Evolutionary conservation across 2,113 vertebrate genomes (phyloP).

Genomic region (Menura novaehollandiae): DNA sequence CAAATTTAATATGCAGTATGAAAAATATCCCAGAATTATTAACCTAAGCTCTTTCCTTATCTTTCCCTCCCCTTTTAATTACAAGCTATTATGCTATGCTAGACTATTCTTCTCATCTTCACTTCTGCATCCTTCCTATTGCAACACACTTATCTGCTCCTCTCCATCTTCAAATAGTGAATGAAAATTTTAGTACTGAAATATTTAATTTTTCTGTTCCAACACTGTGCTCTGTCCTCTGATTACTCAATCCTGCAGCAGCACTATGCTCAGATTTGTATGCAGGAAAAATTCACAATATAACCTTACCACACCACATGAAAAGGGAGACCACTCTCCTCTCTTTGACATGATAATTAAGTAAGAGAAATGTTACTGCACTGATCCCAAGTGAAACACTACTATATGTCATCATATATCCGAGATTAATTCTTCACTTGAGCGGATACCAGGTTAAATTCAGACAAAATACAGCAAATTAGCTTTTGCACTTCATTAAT

Average conservation of each 20-base stretch:
- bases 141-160: background rate
- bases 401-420: constrained; percentile 23
- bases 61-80: background rate
- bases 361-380: constrained; percentile 13
- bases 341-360: constrained; percentile 27
- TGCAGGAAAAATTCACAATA: background rate
- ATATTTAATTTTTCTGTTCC: background rate
- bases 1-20: background rate
- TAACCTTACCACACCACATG: background rate
- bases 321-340: constrained; percentile 10
- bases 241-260: background rate
- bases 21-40: background rate
- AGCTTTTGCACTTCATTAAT: constrained; percentile 54
- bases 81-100: background rate
- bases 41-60: background rate
- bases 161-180: background rate
- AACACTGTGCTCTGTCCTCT: background rate
- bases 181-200: background rate
- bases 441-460: constrained; percentile 3
- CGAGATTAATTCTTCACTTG: constrained; percentile 39
- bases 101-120: background rate
- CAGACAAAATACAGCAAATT: constrained; percentile 31
- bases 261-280: background rate
- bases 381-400: constrained; percentile 10
- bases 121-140: background rate